Conservation (phyloP, 2,113 vertebrate genomes). For the Motacilla tschutschensis region DNA sequence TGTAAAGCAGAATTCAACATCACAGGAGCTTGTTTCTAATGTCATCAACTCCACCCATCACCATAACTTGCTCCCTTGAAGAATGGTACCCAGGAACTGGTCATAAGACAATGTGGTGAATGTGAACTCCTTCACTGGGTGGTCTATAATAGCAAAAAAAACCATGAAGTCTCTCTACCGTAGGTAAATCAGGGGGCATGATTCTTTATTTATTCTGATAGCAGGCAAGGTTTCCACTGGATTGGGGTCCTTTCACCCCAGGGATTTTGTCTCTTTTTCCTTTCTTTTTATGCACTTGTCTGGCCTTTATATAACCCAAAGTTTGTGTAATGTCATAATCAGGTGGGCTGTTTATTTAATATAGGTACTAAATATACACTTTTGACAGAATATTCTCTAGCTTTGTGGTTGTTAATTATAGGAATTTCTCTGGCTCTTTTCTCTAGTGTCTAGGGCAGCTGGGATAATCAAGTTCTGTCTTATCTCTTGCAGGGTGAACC, state of each 20-base stretch:
- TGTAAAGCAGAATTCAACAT: neutral
- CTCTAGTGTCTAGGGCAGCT: neutral
- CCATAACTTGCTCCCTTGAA: neutral
- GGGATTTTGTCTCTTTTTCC: neutral
- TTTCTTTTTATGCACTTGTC: neutral
- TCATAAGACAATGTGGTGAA: neutral
- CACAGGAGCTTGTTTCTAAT: neutral
- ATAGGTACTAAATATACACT: neutral
- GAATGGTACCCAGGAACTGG: neutral
- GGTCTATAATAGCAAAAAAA: neutral
- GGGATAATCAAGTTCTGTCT: neutral
- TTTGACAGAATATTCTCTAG: neutral
- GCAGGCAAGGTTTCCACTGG: neutral
- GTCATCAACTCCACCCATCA: neutral
- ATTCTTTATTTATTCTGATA: neutral
- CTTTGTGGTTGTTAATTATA: neutral
- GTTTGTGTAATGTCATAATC: neutral
- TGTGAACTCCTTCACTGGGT: neutral
- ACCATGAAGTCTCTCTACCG: neutral
- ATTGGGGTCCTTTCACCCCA: neutral
- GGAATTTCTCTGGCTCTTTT: neutral
- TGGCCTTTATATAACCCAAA: neutral
- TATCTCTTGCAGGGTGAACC: conserved; percentile 85
- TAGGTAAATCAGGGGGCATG: rapidly evolving
- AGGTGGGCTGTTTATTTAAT: neutral